Evolutionary conservation across 2,888 invertebrate genomes (phyloP).

Genomic region (Dasysyrphus albostriatus): DNA sequence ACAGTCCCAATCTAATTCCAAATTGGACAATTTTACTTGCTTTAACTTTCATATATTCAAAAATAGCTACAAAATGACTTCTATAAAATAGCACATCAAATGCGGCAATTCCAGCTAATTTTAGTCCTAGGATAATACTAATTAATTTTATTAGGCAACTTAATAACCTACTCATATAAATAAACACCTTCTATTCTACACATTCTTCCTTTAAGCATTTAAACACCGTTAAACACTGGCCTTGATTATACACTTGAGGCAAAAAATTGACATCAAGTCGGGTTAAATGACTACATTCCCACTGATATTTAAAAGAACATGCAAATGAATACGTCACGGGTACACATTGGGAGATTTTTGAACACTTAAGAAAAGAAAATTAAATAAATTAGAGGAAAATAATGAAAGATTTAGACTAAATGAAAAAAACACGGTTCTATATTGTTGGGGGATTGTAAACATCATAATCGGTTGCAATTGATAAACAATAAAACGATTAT

Average conservation of each 20-base stretch:
- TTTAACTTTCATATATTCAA: not conserved
- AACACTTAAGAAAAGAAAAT: no score
- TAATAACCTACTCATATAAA: not conserved
- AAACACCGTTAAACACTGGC: not conserved
- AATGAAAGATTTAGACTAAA: not conserved
- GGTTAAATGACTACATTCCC: slow-evolving; percentile 9
- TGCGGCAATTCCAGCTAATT: slow-evolving; percentile 23
- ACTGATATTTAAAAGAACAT: slow-evolving; percentile 1
- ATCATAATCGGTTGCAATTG: no score
- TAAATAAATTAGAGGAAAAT: not conserved
- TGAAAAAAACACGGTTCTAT: no score
- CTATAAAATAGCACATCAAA: not conserved
- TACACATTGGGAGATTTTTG: not conserved
- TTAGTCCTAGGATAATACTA: slow-evolving; percentile 31
- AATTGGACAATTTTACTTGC: not conserved
- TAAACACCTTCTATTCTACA: slow-evolving; percentile 20
- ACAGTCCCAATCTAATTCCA: not conserved
- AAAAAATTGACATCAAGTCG: slow-evolving; percentile 4
- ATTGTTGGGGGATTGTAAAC: no score
- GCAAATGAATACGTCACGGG: not conserved
- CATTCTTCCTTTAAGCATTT: slow-evolving; percentile 9
- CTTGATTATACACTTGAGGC: not conserved
- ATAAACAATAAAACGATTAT: no score
- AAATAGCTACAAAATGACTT: slow-evolving; percentile 9
- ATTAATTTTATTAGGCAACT: slow-evolving; percentile 20